These are phyloP conservation scores for Drosophila busckii DNA, from an alignment of 1,140 invertebrate species.

Conservation along the genomic window DNA sequence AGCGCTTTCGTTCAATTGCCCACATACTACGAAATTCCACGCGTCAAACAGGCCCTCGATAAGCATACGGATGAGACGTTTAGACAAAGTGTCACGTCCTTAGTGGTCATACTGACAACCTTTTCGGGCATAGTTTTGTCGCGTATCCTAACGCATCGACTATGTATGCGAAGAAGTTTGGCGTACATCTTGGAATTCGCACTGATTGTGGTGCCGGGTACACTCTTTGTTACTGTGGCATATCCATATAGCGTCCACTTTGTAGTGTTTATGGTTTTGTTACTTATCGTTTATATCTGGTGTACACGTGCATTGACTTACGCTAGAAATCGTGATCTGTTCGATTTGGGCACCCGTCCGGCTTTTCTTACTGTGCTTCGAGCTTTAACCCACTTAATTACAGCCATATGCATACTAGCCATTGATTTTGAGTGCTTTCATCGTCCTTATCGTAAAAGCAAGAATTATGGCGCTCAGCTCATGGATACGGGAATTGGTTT, in stretches of 20 bases:
- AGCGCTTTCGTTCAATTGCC: background rate
- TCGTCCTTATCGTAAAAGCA: conserved; percentile 91
- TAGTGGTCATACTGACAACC: conserved; percentile 41
- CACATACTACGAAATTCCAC: background rate
- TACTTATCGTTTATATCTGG: conserved; percentile 11
- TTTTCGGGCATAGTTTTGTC: conserved; percentile 48
- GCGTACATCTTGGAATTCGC: conserved; percentile 37
- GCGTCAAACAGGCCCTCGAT: conserved; percentile 8
- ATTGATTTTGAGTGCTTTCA: conserved; percentile 96
- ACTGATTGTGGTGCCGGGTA: conserved; percentile 41
- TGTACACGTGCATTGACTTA: conserved; percentile 7
- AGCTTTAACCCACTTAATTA: conserved; percentile 86
- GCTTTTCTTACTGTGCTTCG: conserved; percentile 79
- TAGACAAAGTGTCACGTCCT: conserved; percentile 19
- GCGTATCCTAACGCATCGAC: conserved; percentile 21
- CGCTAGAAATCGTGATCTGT: conserved; percentile 22
- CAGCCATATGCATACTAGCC: conserved; percentile 92
- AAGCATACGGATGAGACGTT: conserved; percentile 28
- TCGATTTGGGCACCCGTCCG: conserved; percentile 50
- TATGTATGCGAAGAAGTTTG: background rate
- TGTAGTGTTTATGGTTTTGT: conserved; percentile 15
- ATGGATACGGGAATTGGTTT: conserved; percentile 97
- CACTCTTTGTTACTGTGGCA: conserved; percentile 55
- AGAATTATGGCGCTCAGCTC: conserved; percentile 90
- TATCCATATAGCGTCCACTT: conserved; percentile 20